A percentile compares a stretch with the other conserved stretches of the same genome.
Evolutionary conservation across 1,140 invertebrate genomes (phyloP).

Genomic region (Zeugodacus cucurbitae): DNA sequence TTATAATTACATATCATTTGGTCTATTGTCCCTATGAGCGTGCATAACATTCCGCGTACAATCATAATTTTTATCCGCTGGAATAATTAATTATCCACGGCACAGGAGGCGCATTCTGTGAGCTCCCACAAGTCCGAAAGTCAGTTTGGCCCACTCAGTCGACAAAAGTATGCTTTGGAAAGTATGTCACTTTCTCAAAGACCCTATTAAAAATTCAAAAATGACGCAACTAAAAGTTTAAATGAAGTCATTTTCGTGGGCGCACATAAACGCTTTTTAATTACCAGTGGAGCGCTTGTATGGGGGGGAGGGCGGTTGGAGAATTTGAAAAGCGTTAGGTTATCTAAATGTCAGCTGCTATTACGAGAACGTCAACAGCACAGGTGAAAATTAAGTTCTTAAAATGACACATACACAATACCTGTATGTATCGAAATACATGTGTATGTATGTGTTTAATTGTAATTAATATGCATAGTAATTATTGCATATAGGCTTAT

Average conservation of each 20-base stretch:
- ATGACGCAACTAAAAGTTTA: background rate
- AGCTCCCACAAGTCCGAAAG: background rate
- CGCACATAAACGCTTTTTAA: conserved; percentile 34
- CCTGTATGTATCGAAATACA: background rate
- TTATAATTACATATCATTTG: background rate
- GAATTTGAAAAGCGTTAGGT: background rate
- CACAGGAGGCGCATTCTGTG: background rate
- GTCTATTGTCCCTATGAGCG: background rate
- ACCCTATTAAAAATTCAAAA: conserved; percentile 24
- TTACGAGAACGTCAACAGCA: background rate
- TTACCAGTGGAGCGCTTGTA: background rate
- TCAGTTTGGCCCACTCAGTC: background rate
- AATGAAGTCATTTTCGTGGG: conserved; percentile 37
- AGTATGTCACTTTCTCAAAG: conserved; percentile 41
- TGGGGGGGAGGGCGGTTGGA: background rate
- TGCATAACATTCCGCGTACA: background rate
- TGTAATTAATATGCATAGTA: too few relatives aligned
- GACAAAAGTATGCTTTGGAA: background rate
- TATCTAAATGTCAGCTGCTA: background rate
- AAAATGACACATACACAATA: background rate
- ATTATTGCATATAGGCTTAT: too few relatives aligned
- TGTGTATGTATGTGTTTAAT: background rate
- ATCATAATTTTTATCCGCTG: background rate
- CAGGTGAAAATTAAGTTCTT: conserved; percentile 34
- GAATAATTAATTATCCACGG: background rate